Evolutionary conservation across 2,797 vertebrate genomes (phyloP), one percentile per base, ranked within the genome.

Genomic region (Remorina albescens): DNA sequence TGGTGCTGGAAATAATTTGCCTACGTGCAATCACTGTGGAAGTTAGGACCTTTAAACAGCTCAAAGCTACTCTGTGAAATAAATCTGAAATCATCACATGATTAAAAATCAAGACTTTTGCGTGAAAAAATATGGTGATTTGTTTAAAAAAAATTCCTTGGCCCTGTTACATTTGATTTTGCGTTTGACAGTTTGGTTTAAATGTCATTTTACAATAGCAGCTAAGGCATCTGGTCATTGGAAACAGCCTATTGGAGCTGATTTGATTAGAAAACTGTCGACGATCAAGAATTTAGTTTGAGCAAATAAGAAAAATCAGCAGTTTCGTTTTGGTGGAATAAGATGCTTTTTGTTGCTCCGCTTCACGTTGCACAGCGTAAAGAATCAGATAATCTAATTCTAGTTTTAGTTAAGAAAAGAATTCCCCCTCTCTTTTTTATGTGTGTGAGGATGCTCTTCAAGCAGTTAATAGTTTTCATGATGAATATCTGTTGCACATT

Each of bases 1-100:
- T 36, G 60, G 65, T 16, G 42, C 32, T 58, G 36, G 58, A 42
- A 67, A 44, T 51, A 36, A 70, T 71, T 63, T 72, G 44, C 34
- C 55, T 57, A 44, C 32, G 53, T 65, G 71, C 62, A 69, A 30
- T 36, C 25, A 66, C 32, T 13, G 23, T n/a, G 44, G 36, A 46
- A 50, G 51, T 8, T 8, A 19, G 70, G 25, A 62, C 9, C 26
- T 41, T 16, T 21, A 6, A 61, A 68, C 49, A 50, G 41, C 30
- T 10, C 25, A 21, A 51, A 50, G 3, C 30, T 30, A 32, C 18
- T 13, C 23, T 0, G 26, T 19, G 9, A 10, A 13, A 30, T 42
- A 13, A 6, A 30, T 66, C 46, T 23, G 2, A 53, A 21, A 26
- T 51, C 47, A 16, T 32, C 21, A 6, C n/a, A 49, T 2, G 34